Evolutionary conservation across 2,797 vertebrate species (phyloP), one percentile per base, ranked within the genome.

Genomic region (Coilia nasus): DNA sequence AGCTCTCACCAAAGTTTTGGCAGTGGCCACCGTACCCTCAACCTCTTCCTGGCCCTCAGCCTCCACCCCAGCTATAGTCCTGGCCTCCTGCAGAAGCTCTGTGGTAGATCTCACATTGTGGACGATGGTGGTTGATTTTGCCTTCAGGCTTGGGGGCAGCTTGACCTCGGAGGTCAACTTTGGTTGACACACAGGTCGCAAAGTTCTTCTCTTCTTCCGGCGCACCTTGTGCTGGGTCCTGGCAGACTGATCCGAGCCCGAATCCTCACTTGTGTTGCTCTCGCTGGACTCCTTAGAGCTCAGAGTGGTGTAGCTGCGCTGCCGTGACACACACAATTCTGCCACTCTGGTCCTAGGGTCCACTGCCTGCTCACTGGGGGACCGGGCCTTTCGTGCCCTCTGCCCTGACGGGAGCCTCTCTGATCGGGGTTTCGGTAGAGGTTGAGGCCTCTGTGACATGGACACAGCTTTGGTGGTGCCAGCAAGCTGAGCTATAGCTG

Each of bases 381-480:
- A 25, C 19, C 7, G 1, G 47, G 14, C 84, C 5, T 83, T 89
- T 83, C 59, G 81, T 67, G 60, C n/a, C 46, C 71, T 90, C 47
- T 80, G 0, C 28, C 0, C 25, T 86, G 89, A 71, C 81, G 87
- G 62, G 57, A 84, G 67, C 25, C 25, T 3, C 50, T 87, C 87
- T 71, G 88, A 91, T 86, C 85, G 85, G 83, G 62, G 83, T 44
- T 90, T 93, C 11, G 7, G 15, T 83, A 84, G 87, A 21, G 82
- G 87, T 6, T 28, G 67, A 0, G 88, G 82, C 3, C 91, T 92
- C 62, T 91, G 91, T 83, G 87, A 88, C 57, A 89, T 89, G 46
- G 83, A 60, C 41, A 85, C 71, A 0, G 88, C 88, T 84, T 91
- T 93, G 85, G 89, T 89, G 9, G 94, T 96, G 90, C 93, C 94